Evolutionary conservation across 2,888 invertebrate species (phyloP).

Genomic region (Cosmorhoe ocellata): DNA sequence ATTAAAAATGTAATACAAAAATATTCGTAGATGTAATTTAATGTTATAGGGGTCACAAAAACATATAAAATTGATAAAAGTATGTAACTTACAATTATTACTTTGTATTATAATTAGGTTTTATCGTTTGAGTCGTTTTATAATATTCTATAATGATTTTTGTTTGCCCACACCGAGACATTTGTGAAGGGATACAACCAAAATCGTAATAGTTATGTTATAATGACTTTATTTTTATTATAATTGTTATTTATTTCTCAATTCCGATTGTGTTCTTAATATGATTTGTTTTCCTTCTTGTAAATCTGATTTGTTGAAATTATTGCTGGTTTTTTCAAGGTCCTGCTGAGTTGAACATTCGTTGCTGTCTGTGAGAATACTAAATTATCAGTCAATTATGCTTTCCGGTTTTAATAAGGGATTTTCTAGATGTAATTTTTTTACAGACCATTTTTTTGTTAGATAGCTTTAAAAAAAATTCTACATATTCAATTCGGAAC

Average conservation of each 20-base stretch:
- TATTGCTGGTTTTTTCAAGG: constrained; percentile 24
- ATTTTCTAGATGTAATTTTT: no score
- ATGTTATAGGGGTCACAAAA: constrained; percentile 40
- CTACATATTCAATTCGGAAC: no score
- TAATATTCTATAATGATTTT: no score
- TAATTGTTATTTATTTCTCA: constrained; percentile 25
- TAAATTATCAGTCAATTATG: no score
- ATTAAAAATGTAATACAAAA: constrained; percentile 30
- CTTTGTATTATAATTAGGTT: constrained; percentile 23
- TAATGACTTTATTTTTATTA: not conserved
- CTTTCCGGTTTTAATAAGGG: no score
- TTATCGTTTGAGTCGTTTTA: constrained; percentile 8
- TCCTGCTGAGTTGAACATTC: constrained; percentile 8
- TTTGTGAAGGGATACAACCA: no score
- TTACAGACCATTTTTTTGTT: no score
- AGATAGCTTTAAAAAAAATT: no score
- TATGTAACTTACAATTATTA: no score
- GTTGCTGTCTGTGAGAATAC: not conserved
- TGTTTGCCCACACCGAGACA: no score
- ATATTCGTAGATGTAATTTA: constrained; percentile 31
- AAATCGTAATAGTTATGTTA: no score
- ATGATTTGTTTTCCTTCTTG: constrained; percentile 16
- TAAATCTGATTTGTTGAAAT: constrained; percentile 18
- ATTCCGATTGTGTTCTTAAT: constrained; percentile 15
- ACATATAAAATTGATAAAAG: constrained; percentile 30